Base-by-base conservation (phyloP, 2,888 invertebrate genomes). In the Acronicta psi region DNA sequence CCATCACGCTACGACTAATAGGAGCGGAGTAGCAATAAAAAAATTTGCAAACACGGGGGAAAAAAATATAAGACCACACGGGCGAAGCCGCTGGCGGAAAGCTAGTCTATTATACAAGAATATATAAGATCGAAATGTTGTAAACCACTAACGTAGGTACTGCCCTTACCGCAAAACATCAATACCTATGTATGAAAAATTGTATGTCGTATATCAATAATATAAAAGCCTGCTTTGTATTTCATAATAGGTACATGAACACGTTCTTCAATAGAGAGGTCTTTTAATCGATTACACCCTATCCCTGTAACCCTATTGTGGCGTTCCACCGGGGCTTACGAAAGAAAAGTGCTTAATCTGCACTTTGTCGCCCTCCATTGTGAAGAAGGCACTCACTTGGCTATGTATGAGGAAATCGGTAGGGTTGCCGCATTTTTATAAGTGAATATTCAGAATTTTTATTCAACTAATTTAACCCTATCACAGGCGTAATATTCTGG, bases 291-390 rank as follows among this genome's bases (percentile, higher is more conserved):
- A 70, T 68, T 50, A 52, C 18, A 37, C 47, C 23, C 46, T 64
- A 60, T 64, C 60, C 57, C 55, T 18, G 53, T 71, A 71, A 71
- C 65, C 65, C 69, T 47, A 69, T 69, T 69, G 68, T 58, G 64
- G 49, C 44, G 56, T 44, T 47, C 42, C 51, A 47, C 57, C 40
- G 58, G 34, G 51, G 53, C 58, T 69, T 59, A 46, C 59, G 59
- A 77, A 83, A 84, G 84, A 83, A 85, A 88, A 88, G 86, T 88
- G 89, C 90, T 90, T 89, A 90, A 87, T 87, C 86, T 86, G 83
- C 87, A 84, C 85, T 87, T 86, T 83, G 84, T 83, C 82, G 78
- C 77, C 52, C 73, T 74, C 77, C 68, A 77, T 68, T 73, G 73
- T 72, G 55, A 54, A 75, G 75, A 63, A 59, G 71, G 75, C 72